phyloP scores from a whole-genome alignment of 2,888 invertebrate genomes.

The Halictus ligatus region DNA sequence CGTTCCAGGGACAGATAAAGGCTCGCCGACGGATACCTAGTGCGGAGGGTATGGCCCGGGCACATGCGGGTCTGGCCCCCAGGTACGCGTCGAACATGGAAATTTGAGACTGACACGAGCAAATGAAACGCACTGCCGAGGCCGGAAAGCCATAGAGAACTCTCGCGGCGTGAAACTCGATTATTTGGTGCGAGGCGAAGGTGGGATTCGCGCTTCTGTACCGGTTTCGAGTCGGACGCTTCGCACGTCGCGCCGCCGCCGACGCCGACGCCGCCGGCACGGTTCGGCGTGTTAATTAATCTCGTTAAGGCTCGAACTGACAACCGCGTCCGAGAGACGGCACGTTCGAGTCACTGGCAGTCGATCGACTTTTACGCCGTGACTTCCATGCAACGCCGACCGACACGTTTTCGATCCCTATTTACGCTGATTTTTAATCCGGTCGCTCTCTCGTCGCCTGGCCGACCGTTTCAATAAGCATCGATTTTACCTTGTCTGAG shows the following conservation, averaged over 20 bases:
- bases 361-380: conserved; percentile 53
- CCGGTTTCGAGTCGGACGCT: conserved; percentile 57
- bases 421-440: not conserved
- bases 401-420: not conserved
- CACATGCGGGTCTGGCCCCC: conserved; percentile 1
- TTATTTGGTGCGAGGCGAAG: conserved; percentile 55
- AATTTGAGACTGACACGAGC: conserved; percentile 59
- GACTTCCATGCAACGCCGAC: conserved; percentile 20
- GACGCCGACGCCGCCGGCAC: conserved; percentile 29
- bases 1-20: conserved; percentile 33
- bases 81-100: conserved; percentile 54
- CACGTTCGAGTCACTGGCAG: conserved; percentile 36
- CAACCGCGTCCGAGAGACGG: conserved; percentile 40
- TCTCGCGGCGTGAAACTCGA: conserved; percentile 55
- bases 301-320: conserved; percentile 59
- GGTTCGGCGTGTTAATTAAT: conserved; percentile 65
- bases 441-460: not conserved
- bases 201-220: conserved; percentile 54
- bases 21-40: conserved; percentile 12
- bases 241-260: conserved; percentile 40
- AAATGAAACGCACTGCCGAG: conserved; percentile 52
- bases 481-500: not conserved
- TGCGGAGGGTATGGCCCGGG: conserved; percentile 1
- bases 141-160: conserved; percentile 53
- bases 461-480: not conserved